Evolutionary conservation across 2,797 vertebrate genomes (phyloP), one percentile per base, ranked within the genome.

Genomic region (Kryptolebias ocellatus): DNA sequence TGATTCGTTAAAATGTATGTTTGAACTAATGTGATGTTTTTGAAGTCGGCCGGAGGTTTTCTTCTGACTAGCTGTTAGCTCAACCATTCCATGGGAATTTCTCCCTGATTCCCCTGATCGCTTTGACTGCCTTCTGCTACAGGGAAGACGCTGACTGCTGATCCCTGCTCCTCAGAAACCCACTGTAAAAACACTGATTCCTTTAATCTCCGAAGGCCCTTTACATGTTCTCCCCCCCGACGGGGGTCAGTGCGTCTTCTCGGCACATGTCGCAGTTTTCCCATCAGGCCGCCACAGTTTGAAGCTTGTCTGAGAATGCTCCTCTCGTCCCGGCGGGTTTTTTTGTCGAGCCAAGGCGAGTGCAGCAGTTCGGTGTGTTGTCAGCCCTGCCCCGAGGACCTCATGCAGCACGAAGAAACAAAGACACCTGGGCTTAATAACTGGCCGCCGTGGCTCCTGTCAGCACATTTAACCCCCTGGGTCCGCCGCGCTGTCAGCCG

Each of bases 381-480:
- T 83, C 63, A 55, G 58, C 65, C 79, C 64, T 24, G 20, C 80
- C 76, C 70, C 7, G 51, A 81, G 81, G 81, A 55, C 52, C 54
- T 37, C 7, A 63, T 85, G 79, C 87, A 80, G 81, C 86, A 81
- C 84, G 81, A 57, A 73, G 76, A 79, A n/a, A 45, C 65, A 60
- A 58, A 73, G 74, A 74, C 72, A 72, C 72, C 62, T 52, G 72
- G 64, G 79, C 67, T 73, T 79, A 77, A 83, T 84, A 86, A 73
- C 67, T 70, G 82, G 79, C 83, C 78, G 65, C 57, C 67, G 60
- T 72, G 66, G 71, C 65, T 78, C 76, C 66, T 70, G 60, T 81
- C 74, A 53, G 74, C 63, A 72, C 58, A 73, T 80, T 76, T 70
- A 79, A 79, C 75, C 80, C 60, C 55, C 20, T 16, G 31, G 28